Base-by-base conservation (phyloP, 2,888 invertebrate species). In the Seira ritae region DNA sequence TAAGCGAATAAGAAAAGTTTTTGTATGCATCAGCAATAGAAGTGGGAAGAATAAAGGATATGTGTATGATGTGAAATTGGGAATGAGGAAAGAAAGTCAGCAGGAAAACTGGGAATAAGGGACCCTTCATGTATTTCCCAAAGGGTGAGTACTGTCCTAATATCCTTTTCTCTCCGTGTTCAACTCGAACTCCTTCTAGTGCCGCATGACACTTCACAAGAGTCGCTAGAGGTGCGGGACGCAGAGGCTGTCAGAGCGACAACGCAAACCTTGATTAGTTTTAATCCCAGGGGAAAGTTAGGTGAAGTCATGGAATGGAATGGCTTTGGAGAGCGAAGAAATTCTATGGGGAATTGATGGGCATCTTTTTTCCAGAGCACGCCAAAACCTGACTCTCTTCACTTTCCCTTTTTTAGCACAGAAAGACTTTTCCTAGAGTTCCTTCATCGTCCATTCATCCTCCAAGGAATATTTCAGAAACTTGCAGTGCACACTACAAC, bases 191-290 rank as follows among this genome's bases (percentile, higher is more conserved):
- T 73, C 15, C 55, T 37, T 19, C 77, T 80, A 85, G 50, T 74
- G 85, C 86, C 85, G 85, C 87, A 86, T 88, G 88, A 88, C 88
- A 88, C 88, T 87, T 86, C 84, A 77, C 83, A 85, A 86, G 87
- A 88, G 31, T 86, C 84, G 80, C 83, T 84, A 86, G 87, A 88
- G 87, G 88, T 87, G 87, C n/a, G 88, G 85, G 87, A 87, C 89
- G 86, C 87, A 85, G 86, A 88, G 89, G 86, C 89, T 89, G 89
- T 89, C 89, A 89, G 87, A 87, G 87, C 89, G 87, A 87, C 89
- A n/a, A n/a, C n/a, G n/a, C n/a, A 88, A 89, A 87, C 87, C 89
- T 88, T 89, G 89, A 89, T 89, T 89, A 89, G 87, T 89, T 89
- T 82, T 77, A 86, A 85, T 89, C 89, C 89, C 88, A 20, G 6